Evolutionary conservation across 2,113 vertebrate species (phyloP).

Genomic region (Chaenocephalus aceratus): DNA sequence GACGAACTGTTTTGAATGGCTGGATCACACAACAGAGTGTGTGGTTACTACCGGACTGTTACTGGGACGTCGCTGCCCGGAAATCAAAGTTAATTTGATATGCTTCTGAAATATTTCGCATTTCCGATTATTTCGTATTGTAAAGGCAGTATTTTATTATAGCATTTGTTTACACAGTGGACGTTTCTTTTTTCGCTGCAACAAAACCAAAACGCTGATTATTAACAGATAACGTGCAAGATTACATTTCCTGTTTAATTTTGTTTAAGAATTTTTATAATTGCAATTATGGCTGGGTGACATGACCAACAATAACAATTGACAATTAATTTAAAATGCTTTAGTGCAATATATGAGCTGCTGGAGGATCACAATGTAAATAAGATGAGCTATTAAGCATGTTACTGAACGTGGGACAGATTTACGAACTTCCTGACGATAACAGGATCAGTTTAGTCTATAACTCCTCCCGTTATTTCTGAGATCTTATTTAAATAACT

Average conservation of each 20-base stretch:
- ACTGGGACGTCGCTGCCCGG: conserved; percentile 9
- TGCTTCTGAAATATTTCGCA: conserved; percentile 28
- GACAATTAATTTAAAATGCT: not conserved
- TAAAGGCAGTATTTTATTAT: conserved; percentile 36
- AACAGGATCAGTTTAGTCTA: not conserved
- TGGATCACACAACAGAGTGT: conserved; percentile 21
- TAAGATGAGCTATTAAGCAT: not conserved
- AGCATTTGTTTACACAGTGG: conserved; percentile 3
- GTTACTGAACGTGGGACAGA: conserved; percentile 7
- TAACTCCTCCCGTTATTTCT: not conserved
- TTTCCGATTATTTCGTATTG: conserved; percentile 23
- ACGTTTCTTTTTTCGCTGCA: not conserved
- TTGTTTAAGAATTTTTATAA: not conserved
- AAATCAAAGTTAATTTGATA: conserved; percentile 9
- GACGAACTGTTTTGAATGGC: not conserved
- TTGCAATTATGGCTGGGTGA: not conserved
- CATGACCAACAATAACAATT: not conserved
- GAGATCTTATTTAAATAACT: not conserved
- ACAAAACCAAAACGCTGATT: not conserved
- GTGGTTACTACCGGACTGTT: conserved; percentile 63
- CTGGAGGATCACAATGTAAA: not conserved
- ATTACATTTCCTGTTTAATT: conserved; percentile 15
- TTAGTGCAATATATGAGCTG: not conserved
- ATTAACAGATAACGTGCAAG: not conserved
- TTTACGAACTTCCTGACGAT: not conserved